These are phyloP conservation scores for Anarhynchus alexandrinus DNA, from an alignment of 2,113 vertebrate genomes.

Conservation along the genomic window DNA sequence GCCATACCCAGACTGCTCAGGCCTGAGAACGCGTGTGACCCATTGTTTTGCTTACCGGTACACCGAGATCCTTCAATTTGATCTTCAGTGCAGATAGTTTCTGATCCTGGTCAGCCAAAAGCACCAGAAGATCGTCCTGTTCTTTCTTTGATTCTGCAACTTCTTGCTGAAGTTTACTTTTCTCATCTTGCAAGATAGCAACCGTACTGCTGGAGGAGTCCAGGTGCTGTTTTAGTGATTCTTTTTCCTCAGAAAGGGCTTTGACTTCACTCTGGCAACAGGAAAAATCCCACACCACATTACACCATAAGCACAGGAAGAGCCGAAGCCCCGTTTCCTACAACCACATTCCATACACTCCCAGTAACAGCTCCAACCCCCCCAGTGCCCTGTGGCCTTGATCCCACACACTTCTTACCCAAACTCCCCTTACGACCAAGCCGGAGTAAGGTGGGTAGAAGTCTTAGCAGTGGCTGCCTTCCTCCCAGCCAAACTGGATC, in stretches of 20 bases:
- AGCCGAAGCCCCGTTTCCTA: neutral
- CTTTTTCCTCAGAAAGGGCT: constrained; percentile 73
- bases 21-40: neutral
- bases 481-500: neutral
- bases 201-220: constrained; percentile 87
- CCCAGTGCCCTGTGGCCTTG: accelerated
- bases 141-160: constrained; percentile 92
- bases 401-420: neutral
- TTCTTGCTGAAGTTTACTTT: constrained; percentile 82
- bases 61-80: constrained; percentile 87
- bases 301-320: neutral
- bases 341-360: no score
- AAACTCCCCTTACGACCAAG: neutral
- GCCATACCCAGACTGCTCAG: neutral
- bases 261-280: constrained; percentile 80
- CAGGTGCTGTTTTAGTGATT: constrained; percentile 81
- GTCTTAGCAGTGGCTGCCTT: no score
- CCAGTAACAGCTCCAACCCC: neutral
- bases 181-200: constrained; percentile 90
- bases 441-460: neutral
- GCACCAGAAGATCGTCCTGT: constrained; percentile 94
- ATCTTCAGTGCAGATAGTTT: constrained; percentile 85
- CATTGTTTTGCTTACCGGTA: constrained; percentile 75
- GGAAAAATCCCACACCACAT: neutral
- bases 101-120: constrained; percentile 97